phyloP scores from a whole-genome alignment of 2,113 vertebrate genomes.

The Tragelaphus buxtoni region DNA sequence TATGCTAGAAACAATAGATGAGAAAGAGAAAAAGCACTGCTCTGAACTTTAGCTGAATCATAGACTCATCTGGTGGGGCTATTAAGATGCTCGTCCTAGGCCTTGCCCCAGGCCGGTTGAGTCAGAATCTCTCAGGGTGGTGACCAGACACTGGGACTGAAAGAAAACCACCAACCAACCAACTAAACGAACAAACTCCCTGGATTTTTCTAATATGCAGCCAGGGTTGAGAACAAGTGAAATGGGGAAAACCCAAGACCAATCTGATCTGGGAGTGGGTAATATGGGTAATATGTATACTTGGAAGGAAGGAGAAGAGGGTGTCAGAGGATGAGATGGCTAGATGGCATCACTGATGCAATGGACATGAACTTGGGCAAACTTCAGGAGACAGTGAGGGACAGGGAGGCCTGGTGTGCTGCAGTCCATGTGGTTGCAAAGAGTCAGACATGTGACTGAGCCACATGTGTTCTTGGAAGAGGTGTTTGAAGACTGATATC shows the following conservation, averaged over 20 bases:
- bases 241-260: neutral
- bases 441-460: neutral
- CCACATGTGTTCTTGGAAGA: neutral
- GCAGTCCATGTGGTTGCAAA: neutral
- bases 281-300: neutral
- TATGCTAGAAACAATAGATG: neutral
- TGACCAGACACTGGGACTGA: neutral
- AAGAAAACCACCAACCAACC: neutral
- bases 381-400: neutral
- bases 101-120: neutral
- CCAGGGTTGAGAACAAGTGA: neutral
- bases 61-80: neutral
- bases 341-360: neutral
- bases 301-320: neutral
- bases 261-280: neutral
- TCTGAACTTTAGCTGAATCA: neutral
- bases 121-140: neutral
- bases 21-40: neutral
- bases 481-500: neutral
- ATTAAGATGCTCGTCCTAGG: neutral
- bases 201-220: neutral
- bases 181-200: neutral
- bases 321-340: neutral
- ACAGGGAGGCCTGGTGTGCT: neutral
- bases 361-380: neutral